These are phyloP conservation scores for Reticulitermes lucifugus DNA, from an alignment of 2,888 invertebrate species.

Conservation along the genomic window DNA sequence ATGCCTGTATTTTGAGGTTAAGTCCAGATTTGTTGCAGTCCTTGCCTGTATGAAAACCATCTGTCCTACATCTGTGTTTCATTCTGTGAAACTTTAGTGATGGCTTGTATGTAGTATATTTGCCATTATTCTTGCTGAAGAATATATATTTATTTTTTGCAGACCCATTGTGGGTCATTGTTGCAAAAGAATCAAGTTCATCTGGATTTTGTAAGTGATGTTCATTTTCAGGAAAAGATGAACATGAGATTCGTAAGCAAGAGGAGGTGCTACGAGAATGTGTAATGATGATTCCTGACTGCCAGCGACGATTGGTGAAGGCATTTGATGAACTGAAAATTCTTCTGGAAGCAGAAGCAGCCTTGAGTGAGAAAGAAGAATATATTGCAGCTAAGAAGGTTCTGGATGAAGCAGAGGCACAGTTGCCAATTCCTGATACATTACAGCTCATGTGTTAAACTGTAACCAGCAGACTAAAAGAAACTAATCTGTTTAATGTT, in stretches of 20 bases:
- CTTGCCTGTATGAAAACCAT: no score
- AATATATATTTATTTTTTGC: no score
- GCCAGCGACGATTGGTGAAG: slow-evolving; percentile 79
- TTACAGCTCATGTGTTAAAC: slow-evolving; percentile 18
- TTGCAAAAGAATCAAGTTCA: no score
- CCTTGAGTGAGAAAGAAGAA: slow-evolving; percentile 80
- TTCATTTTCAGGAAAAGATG: slow-evolving; percentile 73
- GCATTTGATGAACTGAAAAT: slow-evolving; percentile 82
- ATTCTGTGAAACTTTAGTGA: no score
- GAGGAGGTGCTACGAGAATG: slow-evolving; percentile 91
- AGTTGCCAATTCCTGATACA: slow-evolving; percentile 63
- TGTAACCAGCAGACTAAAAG: background rate
- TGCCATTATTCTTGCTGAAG: no score
- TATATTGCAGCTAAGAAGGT: slow-evolving; percentile 76
- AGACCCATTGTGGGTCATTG: no score
- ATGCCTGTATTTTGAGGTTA: no score
- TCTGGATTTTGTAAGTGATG: background rate
- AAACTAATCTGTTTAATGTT: background rate
- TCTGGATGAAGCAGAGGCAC: slow-evolving; percentile 75
- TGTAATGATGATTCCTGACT: slow-evolving; percentile 93
- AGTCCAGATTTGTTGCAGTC: no score
- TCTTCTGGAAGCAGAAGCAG: slow-evolving; percentile 78
- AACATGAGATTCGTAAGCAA: slow-evolving; percentile 83
- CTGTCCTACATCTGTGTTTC: no score
- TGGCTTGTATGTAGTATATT: no score